Base-by-base conservation (phyloP, 2,888 invertebrate genomes). In the Oscheius sp. region DNA sequence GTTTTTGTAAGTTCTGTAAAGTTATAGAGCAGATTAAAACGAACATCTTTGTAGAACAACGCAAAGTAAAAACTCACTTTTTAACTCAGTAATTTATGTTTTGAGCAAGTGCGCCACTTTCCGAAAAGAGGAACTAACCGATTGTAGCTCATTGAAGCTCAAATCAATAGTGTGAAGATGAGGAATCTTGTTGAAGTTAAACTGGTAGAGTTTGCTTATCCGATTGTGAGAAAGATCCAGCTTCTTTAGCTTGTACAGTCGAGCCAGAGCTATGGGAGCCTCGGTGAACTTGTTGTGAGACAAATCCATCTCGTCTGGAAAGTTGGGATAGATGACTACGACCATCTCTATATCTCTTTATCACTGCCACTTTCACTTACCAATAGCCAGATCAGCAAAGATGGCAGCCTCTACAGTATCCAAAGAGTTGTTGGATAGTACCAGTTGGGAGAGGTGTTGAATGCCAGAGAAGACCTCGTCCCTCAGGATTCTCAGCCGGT, bases 161-260 rank as follows among this genome's bases (percentile, higher is more conserved):
- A 87, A 73, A 73, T 85, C 81, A 11, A 87, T 74, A 7, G 72
- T 70, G 53, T 79, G 75, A 13, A 87, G 76, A 65, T 83, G 79
- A 4, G 78, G 73, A 32, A 87, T 76, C 70, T 86, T 84, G 75
- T 84, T 87, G 60, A 87, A 75, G 48, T 82, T 76, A 68, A 85
- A 84, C 73, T 83, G 84, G 74, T 82, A 83, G 29, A 81, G 73
- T 63, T 83, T 86, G 53, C 81, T 81, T 68, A 87, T 86, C 33
- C 76, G 72, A 63, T 87, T 87, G 9, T 73, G 35, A 37, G 80
- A 79, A 57, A 87, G 74, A 75, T 87, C 82, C 60, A 87, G 42
- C n/a, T 71, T 75, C 65, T 81, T 84, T 65, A 85, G 70, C 55
- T 78, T 76, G 47, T 74, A 79, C 33, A 87, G 79, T 50, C 81